These are phyloP conservation scores for Rhadinocentrus ornatus DNA, from an alignment of 2,797 vertebrate genomes.

Conservation along the genomic window DNA sequence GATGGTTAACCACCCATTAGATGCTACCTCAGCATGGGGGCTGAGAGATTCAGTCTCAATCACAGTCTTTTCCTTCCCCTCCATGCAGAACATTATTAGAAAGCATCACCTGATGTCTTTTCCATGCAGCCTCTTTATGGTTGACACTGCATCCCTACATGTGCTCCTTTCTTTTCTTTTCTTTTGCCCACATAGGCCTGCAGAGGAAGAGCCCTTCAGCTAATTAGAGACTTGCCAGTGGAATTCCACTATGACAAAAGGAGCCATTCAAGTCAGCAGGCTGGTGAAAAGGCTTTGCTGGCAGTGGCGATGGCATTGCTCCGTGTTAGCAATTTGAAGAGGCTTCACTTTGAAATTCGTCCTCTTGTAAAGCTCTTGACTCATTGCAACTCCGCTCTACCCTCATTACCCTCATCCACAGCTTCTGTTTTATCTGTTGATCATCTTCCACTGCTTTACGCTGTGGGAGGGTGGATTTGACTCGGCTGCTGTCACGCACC, in stretches of 20 bases:
- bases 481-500: conserved; percentile 27
- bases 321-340: conserved; percentile 52
- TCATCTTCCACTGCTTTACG: conserved; percentile 25
- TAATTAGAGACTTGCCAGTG: conserved; percentile 77
- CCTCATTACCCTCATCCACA: neutral
- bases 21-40: conserved; percentile 11
- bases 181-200: conserved; percentile 50
- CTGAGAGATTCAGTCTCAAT: neutral
- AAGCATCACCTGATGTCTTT: conserved; percentile 37
- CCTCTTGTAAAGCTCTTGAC: conserved; percentile 33
- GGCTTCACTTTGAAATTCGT: conserved; percentile 61
- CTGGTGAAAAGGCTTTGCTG: conserved; percentile 57
- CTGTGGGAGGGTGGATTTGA: conserved; percentile 15
- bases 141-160: conserved; percentile 42
- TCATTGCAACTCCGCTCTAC: conserved; percentile 20
- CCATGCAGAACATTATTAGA: conserved; percentile 40
- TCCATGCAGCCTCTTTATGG: conserved; percentile 29
- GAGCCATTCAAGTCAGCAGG: conserved; percentile 67
- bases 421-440: conserved; percentile 32
- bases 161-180: conserved; percentile 8
- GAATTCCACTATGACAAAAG: conserved; percentile 76
- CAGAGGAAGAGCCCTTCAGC: conserved; percentile 67
- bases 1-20: conserved; percentile 51
- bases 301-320: conserved; percentile 55
- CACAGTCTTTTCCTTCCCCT: neutral